Evolutionary conservation across 2,888 invertebrate genomes (phyloP), one percentile per base, ranked within the genome.

Genomic region (Tachina fera): DNA sequence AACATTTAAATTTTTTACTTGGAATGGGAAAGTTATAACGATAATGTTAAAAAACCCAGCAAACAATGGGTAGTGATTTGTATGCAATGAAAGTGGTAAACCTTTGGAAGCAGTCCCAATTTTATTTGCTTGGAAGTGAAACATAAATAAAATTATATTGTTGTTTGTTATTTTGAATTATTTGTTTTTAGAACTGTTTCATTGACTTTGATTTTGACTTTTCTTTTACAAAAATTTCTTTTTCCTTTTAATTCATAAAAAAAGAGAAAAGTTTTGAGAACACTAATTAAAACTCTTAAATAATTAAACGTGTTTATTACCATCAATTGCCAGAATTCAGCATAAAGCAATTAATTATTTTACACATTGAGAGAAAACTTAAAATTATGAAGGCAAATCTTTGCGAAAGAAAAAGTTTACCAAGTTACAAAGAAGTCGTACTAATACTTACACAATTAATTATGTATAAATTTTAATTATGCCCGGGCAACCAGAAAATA

Each of bases 281-380:
- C 49, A 49, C n/a, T 49, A 49, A 49, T 49, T 49, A 49, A 49
- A 49, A 49, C n/a, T 6, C 49, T n/a, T 49, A 49, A 49, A 49
- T 49, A 49, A 6, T 49, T n/a, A 63, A 31, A 19, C 4, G 11
- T 16, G 3, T 45, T 19, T 4, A 5, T 43, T 19, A 43, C 3
- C 1, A 45, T 45, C 10, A 63, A 63, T 41, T 19, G 8, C n/a
- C 3, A 45, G 19, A 63, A 43, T 45, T 63, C 6, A 9, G 6
- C 9, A 43, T 43, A 53, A 22, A 19, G 19, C 13, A 43, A 53
- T 14, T 53, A 70, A 43, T 53, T 43, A 10, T 10, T 41, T 19
- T 51, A 56, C 19, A 70, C 6, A 43, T 14, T 31, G 31, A 31
- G 31, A 5, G 14, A 53, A 53, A 70, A 43, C 19, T 70, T 16